Conservation (phyloP, 1,140 invertebrate species). For the Samia ricini region DNA sequence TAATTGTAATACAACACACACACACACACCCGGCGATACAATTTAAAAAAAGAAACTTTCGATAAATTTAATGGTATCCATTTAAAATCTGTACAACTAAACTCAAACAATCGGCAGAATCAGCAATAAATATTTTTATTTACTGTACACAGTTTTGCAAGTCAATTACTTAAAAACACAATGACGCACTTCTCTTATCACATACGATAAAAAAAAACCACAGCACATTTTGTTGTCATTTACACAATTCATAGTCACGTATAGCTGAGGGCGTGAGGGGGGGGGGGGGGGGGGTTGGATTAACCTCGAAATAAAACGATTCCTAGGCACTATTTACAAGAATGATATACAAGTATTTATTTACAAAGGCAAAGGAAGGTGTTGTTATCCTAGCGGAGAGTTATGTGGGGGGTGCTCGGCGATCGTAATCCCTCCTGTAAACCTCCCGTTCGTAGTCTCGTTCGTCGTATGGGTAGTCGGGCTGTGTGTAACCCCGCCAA, state of each 20-base stretch:
- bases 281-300: too few relatives aligned
- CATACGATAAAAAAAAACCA: constrained; percentile 71
- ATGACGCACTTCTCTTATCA: constrained; percentile 67
- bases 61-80: constrained; percentile 65
- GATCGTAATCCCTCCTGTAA: constrained; percentile 66
- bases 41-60: constrained; percentile 66
- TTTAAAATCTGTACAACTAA: constrained; percentile 70
- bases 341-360: constrained; percentile 44
- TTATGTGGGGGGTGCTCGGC: constrained; percentile 64
- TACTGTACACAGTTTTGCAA: constrained; percentile 70
- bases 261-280: too few relatives aligned
- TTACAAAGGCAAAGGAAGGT: neutral
- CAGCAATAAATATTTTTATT: constrained; percentile 75
- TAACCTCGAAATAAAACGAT: constrained; percentile 58
- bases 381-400: too few relatives aligned
- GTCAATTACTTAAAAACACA: constrained; percentile 33
- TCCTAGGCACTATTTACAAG: constrained; percentile 64
- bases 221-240: constrained; percentile 71
- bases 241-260: constrained; percentile 63
- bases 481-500: constrained; percentile 61
- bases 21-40: constrained; percentile 52
- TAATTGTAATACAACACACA: constrained; percentile 28
- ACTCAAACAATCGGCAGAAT: constrained; percentile 58
- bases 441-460: constrained; percentile 68
- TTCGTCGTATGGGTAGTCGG: constrained; percentile 63